phyloP scores from a whole-genome alignment of 1,140 invertebrate species.

The Halesus radiatus region DNA sequence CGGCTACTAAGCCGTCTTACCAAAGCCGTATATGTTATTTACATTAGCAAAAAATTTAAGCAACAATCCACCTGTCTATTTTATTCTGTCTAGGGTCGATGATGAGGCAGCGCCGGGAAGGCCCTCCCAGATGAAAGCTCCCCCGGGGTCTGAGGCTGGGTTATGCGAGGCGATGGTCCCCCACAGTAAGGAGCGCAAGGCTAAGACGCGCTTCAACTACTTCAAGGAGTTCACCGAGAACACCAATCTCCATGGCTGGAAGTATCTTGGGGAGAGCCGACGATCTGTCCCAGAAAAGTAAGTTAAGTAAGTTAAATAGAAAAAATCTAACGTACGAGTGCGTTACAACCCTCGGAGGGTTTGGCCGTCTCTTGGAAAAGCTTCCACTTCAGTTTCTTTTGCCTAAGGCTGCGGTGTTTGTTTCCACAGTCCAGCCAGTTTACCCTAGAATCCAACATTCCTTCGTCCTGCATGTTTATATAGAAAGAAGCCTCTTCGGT shows the following conservation, averaged over 20 bases:
- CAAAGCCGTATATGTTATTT: no score
- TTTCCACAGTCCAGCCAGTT: no score
- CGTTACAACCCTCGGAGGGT: no score
- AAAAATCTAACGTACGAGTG: no score
- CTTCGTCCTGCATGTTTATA: no score
- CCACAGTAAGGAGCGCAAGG: background rate
- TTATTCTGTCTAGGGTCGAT: background rate
- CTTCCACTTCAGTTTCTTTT: no score
- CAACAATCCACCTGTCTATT: background rate
- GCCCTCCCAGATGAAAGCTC: constrained; percentile 24
- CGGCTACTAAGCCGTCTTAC: no score
- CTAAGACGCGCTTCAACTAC: constrained; percentile 34
- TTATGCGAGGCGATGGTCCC: background rate
- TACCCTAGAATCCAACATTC: no score
- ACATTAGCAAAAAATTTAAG: no score
- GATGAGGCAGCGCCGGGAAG: background rate
- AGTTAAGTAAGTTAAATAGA: background rate
- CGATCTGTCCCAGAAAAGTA: constrained; percentile 62
- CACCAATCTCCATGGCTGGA: constrained; percentile 64
- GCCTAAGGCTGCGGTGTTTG: no score
- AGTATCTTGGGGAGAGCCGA: constrained; percentile 65
- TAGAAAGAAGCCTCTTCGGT: no score
- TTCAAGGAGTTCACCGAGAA: constrained; percentile 64
- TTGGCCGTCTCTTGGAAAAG: no score
- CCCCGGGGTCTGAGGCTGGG: background rate